Evolutionary conservation across 2,113 vertebrate genomes (phyloP).

Genomic region (Sarotherodon lohbergeri): DNA sequence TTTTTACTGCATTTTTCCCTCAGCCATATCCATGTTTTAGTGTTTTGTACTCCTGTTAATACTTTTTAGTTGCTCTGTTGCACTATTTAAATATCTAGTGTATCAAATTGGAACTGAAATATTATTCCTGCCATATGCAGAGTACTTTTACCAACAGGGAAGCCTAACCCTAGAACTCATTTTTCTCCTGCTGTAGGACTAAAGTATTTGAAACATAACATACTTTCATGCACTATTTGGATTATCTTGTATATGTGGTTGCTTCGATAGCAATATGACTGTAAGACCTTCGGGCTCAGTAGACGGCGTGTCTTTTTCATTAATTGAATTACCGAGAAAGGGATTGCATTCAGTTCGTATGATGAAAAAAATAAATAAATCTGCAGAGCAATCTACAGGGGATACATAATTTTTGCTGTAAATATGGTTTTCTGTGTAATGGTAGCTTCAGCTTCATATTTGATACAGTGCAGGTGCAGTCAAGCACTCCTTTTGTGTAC

Average conservation of each 20-base stretch:
- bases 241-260: not conserved
- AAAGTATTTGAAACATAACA: not conserved
- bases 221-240: not conserved
- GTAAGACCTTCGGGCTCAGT: not conserved
- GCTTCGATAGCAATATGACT: not conserved
- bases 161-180: not conserved
- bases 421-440: not conserved
- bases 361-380: not conserved
- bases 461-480: constrained; percentile 10
- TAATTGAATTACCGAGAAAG: not conserved
- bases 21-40: not conserved
- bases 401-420: not conserved
- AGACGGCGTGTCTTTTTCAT: not conserved
- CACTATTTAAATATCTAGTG: not conserved
- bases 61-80: not conserved
- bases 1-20: not conserved
- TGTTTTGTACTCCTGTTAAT: not conserved
- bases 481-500: constrained; percentile 15
- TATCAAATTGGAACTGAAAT: not conserved
- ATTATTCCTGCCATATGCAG: not conserved
- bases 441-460: not conserved
- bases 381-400: not conserved
- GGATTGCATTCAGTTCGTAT: not conserved
- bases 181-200: not conserved
- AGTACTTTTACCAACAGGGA: not conserved